These are phyloP conservation scores for Leucoraja ocellata DNA, from an alignment of 2,797 vertebrate species.

Conservation along the genomic window DNA sequence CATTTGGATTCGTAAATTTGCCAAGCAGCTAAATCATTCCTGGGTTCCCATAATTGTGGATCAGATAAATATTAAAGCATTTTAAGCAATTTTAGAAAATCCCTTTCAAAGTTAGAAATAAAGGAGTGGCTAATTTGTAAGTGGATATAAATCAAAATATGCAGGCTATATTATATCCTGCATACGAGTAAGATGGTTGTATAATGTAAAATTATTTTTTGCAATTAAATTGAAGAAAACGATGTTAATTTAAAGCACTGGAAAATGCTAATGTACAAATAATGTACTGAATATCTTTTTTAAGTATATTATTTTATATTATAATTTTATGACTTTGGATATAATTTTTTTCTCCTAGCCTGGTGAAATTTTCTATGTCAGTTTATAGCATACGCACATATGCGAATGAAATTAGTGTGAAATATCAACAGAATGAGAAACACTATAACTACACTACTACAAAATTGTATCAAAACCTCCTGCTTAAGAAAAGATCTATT, in stretches of 20 bases:
- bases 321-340: not conserved
- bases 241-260: not conserved
- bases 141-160: not conserved
- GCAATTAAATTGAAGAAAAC: not conserved
- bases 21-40: not conserved
- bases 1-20: not conserved
- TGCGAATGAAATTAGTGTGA: slow-evolving; percentile 65
- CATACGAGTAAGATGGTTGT: not conserved
- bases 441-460: slow-evolving; percentile 73
- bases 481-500: slow-evolving; percentile 60
- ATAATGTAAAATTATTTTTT: not conserved
- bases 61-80: not conserved
- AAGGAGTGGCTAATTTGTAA: not conserved
- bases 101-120: not conserved
- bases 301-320: not conserved
- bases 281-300: not conserved
- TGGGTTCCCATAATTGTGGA: not conserved
- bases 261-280: not conserved
- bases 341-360: slow-evolving; percentile 49
- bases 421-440: slow-evolving; percentile 74
- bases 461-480: slow-evolving; percentile 63
- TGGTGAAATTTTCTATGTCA: slow-evolving; percentile 61
- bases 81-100: not conserved
- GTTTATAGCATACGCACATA: slow-evolving; percentile 64
- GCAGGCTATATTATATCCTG: no score